Evolutionary conservation across 2,888 invertebrate species (phyloP), one percentile per base, ranked within the genome.

Genomic region (Eubasilissa splendida): DNA sequence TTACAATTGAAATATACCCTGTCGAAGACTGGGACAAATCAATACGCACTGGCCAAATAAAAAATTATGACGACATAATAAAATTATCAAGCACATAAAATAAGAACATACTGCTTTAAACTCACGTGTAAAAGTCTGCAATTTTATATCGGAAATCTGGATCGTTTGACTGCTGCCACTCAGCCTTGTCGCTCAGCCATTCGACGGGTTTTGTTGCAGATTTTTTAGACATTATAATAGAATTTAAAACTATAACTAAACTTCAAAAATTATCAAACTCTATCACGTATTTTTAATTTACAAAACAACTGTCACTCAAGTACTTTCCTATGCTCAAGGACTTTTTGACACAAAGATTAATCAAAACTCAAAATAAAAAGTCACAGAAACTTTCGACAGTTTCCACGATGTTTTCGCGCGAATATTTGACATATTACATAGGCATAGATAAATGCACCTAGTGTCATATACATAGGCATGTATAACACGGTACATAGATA

Each of bases 121-220:
- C 81, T 83, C 60, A 84, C 84, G 80, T 79, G 54, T 84, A 84
- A 75, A 84, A 84, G 63, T 84, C 84, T 52, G 74, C 84, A 33
- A 82, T 81, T 76, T 84, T 84, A 53, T 84, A 84, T 11, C 77
- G 79, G 65, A 84, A 84, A 53, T 80, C 76, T 5, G 82, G 83
- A 80, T 84, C 84, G 65, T 83, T 81, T 14, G 76, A 74, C 68
- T 83, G 56, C 68, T 88, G 87, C 84, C 87, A 86, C 52, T 85
- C 84, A 81, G 89, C 85, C 86, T 88, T 87, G 53, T 88, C 88
- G 85, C 89, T 88, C 22, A 90, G 86, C 90, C 90, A 91, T 54
- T 85, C 86, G 9, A 91, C 89, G 14, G 87, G 85, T 85, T 63
- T 73, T 9, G 42, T 10, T 14, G 52, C 59, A 11, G 58, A 14